These are phyloP conservation scores for Epiblema foenella DNA, from an alignment of 2,888 invertebrate genomes.

Conservation along the genomic window DNA sequence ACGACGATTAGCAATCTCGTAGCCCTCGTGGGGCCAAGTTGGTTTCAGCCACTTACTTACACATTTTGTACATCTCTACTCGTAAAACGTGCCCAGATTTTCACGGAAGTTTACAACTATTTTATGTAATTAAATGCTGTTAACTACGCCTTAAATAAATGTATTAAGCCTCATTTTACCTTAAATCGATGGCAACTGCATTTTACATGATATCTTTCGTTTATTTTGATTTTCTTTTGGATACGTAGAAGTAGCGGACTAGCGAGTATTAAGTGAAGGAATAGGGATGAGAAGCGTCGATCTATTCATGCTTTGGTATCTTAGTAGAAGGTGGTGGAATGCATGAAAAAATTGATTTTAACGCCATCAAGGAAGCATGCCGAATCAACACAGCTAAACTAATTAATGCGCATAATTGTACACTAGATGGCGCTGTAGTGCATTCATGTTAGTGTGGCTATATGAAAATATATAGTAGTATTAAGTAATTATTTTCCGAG, in stretches of 20 bases:
- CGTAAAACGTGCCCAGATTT: slow-evolving; percentile 33
- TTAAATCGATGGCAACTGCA: slow-evolving; percentile 42
- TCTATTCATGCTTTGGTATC: too few species aligned
- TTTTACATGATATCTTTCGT: slow-evolving; percentile 45
- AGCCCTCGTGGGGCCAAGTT: not conserved
- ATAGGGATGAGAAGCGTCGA: slow-evolving; percentile 27
- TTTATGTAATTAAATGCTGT: slow-evolving; percentile 19
- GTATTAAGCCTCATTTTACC: slow-evolving; percentile 22
- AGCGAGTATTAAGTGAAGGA: slow-evolving; percentile 1
- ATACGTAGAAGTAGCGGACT: slow-evolving; percentile 39
- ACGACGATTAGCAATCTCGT: not conserved
- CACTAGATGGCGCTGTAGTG: too few species aligned
- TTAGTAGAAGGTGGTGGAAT: too few species aligned
- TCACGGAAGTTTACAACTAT: slow-evolving; percentile 29
- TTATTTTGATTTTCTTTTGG: slow-evolving; percentile 48
- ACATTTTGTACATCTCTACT: slow-evolving; percentile 28
- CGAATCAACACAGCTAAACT: too few species aligned
- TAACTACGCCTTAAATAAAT: not conserved
- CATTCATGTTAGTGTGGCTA: too few species aligned
- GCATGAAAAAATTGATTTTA: too few species aligned
- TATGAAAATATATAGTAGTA: too few species aligned
- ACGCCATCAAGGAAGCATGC: too few species aligned
- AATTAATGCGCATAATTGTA: too few species aligned
- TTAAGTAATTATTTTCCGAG: too few species aligned
- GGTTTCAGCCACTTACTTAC: not conserved